Evolutionary conservation across 1,140 invertebrate species (phyloP), one percentile per base, ranked within the genome.

Genomic region (Parasteatoda tepidariorum): DNA sequence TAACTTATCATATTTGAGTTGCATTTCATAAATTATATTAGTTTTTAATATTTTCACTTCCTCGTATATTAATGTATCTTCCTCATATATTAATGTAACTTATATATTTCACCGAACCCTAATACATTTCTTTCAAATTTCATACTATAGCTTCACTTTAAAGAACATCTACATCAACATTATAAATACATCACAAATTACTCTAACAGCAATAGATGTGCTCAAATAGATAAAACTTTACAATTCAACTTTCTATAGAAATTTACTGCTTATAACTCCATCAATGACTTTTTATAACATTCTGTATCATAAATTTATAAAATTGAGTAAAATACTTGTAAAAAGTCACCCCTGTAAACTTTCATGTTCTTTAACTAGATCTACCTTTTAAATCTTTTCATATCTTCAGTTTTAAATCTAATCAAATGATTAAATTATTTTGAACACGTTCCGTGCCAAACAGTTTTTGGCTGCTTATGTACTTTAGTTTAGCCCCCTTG

Each of bases 171-270:
- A 79, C 62, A 75, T 57, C 61, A 79, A 79, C 76, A 79, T 38
- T 79, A 79, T 79, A 79, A 79, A 79, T 79, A 79, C 73, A 75
- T 75, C 73, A 75, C 73, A 75, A 62, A 62, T 79, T 55, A 57
- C 48, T 31, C 76, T 79, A 79, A 79, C 76, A 79, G 76, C 76
- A 79, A 79, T 79, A 79, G 76, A 79, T 68, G 76, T 75, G 73
- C 73, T 75, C 73, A 75, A 75, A 31, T 79, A 41, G 76, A 67
- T 79, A 79, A 79, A 79, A 79, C 62, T 79, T 79, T 79, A 79
- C 76, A 67, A 13, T 79, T 48, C 62, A 79, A 79, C 76, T 79
- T 79, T 79, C 76, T 79, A 79, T 79, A 79, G 76, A 79, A 79
- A 79, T 79, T 79, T 68, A 79, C 57, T 79, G 64, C 68, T 57